Evolutionary conservation across 2,113 vertebrate genomes (phyloP).

Genomic region (Myotis yumanensis): DNA sequence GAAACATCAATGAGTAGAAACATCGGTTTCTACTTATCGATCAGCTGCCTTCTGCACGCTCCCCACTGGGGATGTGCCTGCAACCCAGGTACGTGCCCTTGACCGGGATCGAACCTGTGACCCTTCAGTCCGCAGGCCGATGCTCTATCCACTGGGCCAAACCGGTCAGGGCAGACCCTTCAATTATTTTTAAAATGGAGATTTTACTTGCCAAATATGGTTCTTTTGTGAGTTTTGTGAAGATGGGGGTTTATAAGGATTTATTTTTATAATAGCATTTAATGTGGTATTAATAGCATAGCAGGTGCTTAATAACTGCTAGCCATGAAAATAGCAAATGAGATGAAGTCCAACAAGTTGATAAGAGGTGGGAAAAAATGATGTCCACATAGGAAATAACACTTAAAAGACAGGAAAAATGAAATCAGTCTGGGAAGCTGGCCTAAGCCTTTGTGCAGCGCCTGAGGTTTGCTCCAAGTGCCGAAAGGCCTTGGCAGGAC

Average conservation of each 20-base stretch:
- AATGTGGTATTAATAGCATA: neutral
- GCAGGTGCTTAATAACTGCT: neutral
- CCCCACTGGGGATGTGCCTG: too few species aligned
- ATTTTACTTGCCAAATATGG: neutral
- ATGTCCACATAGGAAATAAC: neutral
- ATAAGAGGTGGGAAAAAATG: neutral
- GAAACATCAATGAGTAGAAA: too few species aligned
- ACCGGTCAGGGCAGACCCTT: neutral
- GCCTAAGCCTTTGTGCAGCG: neutral
- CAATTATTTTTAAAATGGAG: neutral
- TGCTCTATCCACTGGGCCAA: too few species aligned
- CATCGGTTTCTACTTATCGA: too few species aligned
- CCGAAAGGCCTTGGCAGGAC: neutral
- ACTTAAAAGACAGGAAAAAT: neutral
- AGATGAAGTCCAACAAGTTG: neutral
- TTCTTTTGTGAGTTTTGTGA: constrained; percentile 29
- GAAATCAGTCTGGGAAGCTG: neutral
- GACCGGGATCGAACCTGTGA: too few species aligned
- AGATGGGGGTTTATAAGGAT: neutral
- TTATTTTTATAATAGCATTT: neutral
- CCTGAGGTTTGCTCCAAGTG: neutral
- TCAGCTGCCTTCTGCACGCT: too few species aligned
- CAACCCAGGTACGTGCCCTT: too few species aligned
- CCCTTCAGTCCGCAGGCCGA: too few species aligned
- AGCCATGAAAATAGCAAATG: neutral